These are phyloP conservation scores for Microtus oregoni DNA, from an alignment of 2,113 vertebrate genomes.

Conservation along the genomic window DNA sequence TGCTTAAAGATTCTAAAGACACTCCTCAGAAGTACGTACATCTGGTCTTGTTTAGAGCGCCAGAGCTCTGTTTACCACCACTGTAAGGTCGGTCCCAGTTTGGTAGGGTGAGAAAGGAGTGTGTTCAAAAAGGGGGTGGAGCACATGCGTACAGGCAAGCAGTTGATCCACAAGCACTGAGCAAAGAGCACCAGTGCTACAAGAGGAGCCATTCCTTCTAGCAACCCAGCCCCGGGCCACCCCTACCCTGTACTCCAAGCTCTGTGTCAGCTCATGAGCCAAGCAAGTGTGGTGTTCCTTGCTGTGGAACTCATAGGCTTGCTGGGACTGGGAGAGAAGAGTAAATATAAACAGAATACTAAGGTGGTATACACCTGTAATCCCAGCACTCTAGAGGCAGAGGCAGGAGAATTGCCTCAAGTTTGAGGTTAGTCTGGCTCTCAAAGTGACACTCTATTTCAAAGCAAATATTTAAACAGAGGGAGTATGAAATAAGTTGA, in stretches of 20 bases:
- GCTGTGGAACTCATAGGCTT: background rate
- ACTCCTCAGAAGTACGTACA: background rate
- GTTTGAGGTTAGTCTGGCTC: background rate
- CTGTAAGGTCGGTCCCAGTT: background rate
- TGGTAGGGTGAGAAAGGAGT: background rate
- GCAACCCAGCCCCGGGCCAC: fast-evolving
- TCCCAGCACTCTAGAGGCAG: background rate
- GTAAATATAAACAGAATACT: background rate
- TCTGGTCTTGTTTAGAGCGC: slow-evolving; percentile 2
- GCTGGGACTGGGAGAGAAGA: background rate
- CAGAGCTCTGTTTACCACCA: background rate
- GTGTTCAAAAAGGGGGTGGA: no score
- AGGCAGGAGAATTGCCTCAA: background rate
- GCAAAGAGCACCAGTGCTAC: no score
- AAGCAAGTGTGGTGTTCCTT: no score
- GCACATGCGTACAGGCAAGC: no score
- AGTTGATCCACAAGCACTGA: background rate
- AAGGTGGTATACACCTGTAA: background rate
- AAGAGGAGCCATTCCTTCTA: no score
- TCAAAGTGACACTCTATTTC: background rate
- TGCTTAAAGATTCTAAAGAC: background rate
- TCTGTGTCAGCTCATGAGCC: background rate
- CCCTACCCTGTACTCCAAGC: background rate
- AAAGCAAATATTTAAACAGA: background rate
- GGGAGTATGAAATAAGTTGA: background rate